Percentiles rank a stretch among this genome's conserved stretches.
phyloP scores from a whole-genome alignment of 2,113 vertebrate genomes.

The Sphyrna mokarran region DNA sequence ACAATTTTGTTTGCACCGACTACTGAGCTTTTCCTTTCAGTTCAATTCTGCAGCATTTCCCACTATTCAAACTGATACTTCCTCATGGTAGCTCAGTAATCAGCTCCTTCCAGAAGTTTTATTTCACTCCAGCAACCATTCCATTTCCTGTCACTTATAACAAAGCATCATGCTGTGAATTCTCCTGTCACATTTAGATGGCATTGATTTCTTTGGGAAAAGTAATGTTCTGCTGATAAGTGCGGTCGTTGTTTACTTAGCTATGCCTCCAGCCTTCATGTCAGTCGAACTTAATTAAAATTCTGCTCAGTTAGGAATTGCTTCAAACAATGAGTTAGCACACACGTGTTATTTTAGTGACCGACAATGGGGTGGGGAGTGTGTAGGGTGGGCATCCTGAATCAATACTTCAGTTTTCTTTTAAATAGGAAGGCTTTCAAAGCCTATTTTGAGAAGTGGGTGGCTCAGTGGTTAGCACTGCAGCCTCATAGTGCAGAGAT shows the following conservation, averaged over 20 bases:
- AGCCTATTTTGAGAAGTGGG: not conserved
- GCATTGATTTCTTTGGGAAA: not conserved
- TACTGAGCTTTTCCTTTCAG: not conserved
- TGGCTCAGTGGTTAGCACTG: too few relatives aligned
- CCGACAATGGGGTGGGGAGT: not conserved
- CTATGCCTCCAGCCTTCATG: constrained; percentile 1
- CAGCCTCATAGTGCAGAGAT: too few relatives aligned
- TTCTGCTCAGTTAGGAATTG: not conserved
- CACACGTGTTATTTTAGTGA: not conserved
- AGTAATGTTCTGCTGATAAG: not conserved
- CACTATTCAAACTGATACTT: not conserved
- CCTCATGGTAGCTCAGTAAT: not conserved
- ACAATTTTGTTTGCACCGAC: not conserved
- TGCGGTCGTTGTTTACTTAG: not conserved
- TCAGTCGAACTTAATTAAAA: constrained; percentile 29
- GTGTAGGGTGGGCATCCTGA: not conserved
- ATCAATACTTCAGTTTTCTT: not conserved
- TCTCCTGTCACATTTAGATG: not conserved
- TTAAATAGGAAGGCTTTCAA: not conserved
- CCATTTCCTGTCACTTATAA: not conserved
- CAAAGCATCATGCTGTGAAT: not conserved
- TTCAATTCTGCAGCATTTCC: too few relatives aligned
- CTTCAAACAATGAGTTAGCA: constrained; percentile 7
- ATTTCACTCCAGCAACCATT: not conserved
- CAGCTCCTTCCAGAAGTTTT: not conserved